Evolutionary conservation across 2,888 invertebrate genomes (phyloP), one percentile per base, ranked within the genome.

Genomic region (Callyntrura sp.): DNA sequence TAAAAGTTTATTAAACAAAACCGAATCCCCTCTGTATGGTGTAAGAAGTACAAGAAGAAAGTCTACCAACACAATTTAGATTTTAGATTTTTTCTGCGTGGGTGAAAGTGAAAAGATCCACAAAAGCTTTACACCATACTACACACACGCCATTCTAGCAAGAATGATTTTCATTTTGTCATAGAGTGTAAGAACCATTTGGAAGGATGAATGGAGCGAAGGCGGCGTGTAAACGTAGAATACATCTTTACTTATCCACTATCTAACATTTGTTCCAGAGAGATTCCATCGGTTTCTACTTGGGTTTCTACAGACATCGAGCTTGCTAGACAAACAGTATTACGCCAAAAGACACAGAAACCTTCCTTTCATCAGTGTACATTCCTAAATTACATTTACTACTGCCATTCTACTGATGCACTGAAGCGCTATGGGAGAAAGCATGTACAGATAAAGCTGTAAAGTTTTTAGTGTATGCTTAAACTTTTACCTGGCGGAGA

Each of bases 81-180:
- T 20, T 17, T n/a, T 17, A 20, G 17, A 17, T 60, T 60, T 20
- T 60, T 11, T 60, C 20, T 60, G 57, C 57, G 57, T 60, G 57
- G 57, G 57, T 20, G 57, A 60, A 60, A 60, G 20, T 60, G 57
- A 11, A 60, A 60, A 60, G 57, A 60, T 20, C 57, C 57, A 60
- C 57, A 60, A 60, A 60, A 11, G 20, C 17, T 60, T 20, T 60
- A 20, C 57, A 60, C 57, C 57, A 60, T 12, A n/a, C n/a, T n/a
- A n/a, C n/a, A n/a, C n/a, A n/a, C n/a, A n/a, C 9, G 20, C 8
- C 57, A 60, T 60, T 17, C 57, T 6, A 60, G 4, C n/a, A 45
- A 20, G 20, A 11, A n/a, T 3, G 4, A 20, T 20, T 60, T 60
- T 60, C 20, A 60, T 20, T 60, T 5, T 20, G 4, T 11, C 5